Base-by-base conservation (phyloP, 2,113 vertebrate genomes). In the Tauraco erythrolophus region DNA sequence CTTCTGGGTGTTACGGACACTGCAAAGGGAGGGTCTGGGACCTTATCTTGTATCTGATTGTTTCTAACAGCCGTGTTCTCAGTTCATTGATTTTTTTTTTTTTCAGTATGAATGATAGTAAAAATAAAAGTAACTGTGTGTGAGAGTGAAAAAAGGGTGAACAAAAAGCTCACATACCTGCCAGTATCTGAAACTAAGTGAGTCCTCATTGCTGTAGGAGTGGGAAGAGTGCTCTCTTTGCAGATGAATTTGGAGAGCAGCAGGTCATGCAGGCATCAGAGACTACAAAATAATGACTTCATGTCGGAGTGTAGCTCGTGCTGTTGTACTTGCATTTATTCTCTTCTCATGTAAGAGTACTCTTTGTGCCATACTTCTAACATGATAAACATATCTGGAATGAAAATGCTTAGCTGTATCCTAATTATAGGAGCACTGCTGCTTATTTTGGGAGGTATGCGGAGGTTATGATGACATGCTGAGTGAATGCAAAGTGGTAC, bases 211-310 rank as follows among this genome's bases (percentile, higher is more conserved):
- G 6, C 72, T 78, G 7, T 37, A 14, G 56, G 69, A 87, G 48
- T 39, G 65, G 72, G 56, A 89, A n/a, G 82, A 89, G 81, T 43
- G 48, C 22, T 84, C 10, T 91, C 60, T 53, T 33, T 78, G 89
- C 74, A 78, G 74, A 81, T 75, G 92, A 71, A 27, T 53, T 89
- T 56, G 91, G 60, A 61, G 70, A 93, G 89, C 57, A 85, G 88
- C 85, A 81, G 80, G 60, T 95, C 88, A 50, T 39, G 64, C 83
- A 96, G 72, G 56, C 88, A 68, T 87, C 79, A 81, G 56, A 80
- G 65, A 6, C 57, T 48, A 0, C 13, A 25, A 66, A 77, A 88
- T 81, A 87, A 87, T 79, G 80, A 48, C 64, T 84, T 56, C 1
- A 15, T 94, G 72, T 64, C 65, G 57, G 66, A 75, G 33, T 11